Conservation (phyloP, 1,140 invertebrate species). For the Holcopasites calliopsidis region DNA sequence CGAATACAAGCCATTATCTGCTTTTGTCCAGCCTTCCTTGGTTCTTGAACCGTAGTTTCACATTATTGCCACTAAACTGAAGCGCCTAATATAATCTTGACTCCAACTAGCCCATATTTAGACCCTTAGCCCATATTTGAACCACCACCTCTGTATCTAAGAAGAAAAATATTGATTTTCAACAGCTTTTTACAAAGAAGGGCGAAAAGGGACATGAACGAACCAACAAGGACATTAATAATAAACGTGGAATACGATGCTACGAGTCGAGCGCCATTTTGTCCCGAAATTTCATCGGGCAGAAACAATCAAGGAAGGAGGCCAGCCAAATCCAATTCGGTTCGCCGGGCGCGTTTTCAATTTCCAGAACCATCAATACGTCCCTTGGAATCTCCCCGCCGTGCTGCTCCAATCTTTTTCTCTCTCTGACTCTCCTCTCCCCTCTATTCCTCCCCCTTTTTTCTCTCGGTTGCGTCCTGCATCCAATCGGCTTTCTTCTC, state of each 20-base stretch:
- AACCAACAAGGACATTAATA: background rate
- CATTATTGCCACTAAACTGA: no score
- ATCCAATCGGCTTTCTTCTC: constrained; percentile 39
- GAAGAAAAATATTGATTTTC: no score
- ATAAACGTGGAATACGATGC: background rate
- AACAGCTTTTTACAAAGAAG: no score
- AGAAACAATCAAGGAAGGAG: constrained; percentile 69
- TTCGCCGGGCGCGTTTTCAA: constrained; percentile 75
- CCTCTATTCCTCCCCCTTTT: constrained; percentile 36
- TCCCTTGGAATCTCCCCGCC: constrained; percentile 65
- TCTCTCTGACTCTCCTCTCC: constrained; percentile 39
- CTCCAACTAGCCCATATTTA: no score
- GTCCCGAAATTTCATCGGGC: constrained; percentile 57
- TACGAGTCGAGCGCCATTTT: constrained; percentile 67
- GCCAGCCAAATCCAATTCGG: constrained; percentile 68
- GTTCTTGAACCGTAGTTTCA: no score
- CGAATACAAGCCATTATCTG: no score
- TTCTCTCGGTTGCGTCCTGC: constrained; percentile 14
- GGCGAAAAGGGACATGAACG: background rate
- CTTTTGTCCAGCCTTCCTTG: no score
- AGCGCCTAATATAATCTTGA: no score
- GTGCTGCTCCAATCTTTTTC: constrained; percentile 69
- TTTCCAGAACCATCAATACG: constrained; percentile 78
- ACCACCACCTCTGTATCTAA: no score
- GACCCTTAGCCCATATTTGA: no score